Percentiles rank a stretch among this genome's conserved stretches.
These are phyloP conservation scores for Parnassius glacialis DNA, from an alignment of 2,888 invertebrate species.

Conservation along the genomic window DNA sequence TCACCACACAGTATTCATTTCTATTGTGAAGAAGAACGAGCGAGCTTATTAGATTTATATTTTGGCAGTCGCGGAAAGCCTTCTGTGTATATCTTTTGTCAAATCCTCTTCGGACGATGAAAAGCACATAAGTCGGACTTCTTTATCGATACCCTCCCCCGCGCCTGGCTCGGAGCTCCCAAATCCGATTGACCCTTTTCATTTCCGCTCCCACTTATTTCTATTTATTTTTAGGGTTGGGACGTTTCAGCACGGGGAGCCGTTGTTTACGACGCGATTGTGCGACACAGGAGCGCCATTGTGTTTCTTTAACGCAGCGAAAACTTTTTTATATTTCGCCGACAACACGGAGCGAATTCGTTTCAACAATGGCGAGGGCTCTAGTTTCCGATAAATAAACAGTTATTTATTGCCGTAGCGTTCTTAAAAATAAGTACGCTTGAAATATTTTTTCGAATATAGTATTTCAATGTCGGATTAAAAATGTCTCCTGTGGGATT, in stretches of 20 bases:
- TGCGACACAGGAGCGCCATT: conserved; percentile 3
- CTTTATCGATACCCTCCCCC: conserved; percentile 5
- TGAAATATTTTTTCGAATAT: not conserved
- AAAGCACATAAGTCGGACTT: conserved; percentile 1
- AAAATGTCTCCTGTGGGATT: not conserved
- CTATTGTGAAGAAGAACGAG: too few species aligned
- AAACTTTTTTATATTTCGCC: conserved; percentile 6
- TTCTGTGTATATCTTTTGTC: not conserved
- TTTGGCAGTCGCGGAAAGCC: not conserved
- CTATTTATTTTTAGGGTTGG: conserved; percentile 47
- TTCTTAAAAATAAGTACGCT: conserved; percentile 13
- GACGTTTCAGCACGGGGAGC: conserved; percentile 17
- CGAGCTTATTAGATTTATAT: not conserved
- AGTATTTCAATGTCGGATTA: conserved; percentile 1
- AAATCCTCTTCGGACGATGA: conserved; percentile 6
- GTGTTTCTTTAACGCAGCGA: conserved; percentile 5
- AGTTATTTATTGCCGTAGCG: conserved; percentile 13
- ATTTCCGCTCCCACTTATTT: conserved; percentile 48
- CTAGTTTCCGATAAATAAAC: conserved; percentile 18
- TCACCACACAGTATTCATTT: too few species aligned
- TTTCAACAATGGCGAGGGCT: conserved; percentile 6
- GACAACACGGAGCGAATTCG: not conserved
- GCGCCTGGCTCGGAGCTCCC: conserved; percentile 34
- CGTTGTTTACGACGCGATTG: conserved; percentile 5
- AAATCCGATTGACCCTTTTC: conserved; percentile 56